Base-by-base conservation (phyloP, 2,113 vertebrate species). In the Eulacestoma nigropectus region DNA sequence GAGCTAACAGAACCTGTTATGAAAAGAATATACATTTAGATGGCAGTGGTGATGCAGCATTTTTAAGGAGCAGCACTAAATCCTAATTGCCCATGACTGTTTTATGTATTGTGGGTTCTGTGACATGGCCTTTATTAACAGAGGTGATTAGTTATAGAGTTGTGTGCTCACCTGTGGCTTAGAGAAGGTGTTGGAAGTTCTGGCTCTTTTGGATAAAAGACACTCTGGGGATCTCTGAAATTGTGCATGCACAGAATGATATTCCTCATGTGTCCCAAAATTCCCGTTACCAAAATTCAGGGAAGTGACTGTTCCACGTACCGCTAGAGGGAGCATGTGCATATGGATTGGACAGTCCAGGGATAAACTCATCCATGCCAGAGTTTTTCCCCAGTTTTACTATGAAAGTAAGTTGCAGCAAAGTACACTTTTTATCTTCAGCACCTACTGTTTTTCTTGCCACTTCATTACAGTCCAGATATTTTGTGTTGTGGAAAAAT, bases 241-340 rank as follows among this genome's bases (percentile, higher is more conserved):
- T 6, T 33, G 50, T 70, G 35, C 16, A 4, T 2, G 4, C 10
- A 10, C 32, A 42, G 50, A 11, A 8, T 7, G 55, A 26, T 55
- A 42, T 5, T 49, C 7, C 1, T 62, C 26, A 13, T 11, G 73
- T 4, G 14, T 33, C 62, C 65, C 73, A 26, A 42, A 94, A 83
- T 78, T 30, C 11, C 50, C 52, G 17, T 10, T 35, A 4, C 30
- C 46, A 56, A 59, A 81, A 30, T 57, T 27, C 20, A 5, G 27
- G 20, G 13, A 22, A 79, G 26, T 11, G 59, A 16, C 55, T 4
- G 32, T 41, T 60, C 26, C 20, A 6, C 26, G 25, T 7, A 29
- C 90, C 97, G 53, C 96, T 47, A 96, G 97, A 95, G 96, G 96
- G 96, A 76, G 93, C 16, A 3, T 22, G 85, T 76, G 90, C 50